A percentile compares a stretch with the other conserved stretches of the same genome.
These are phyloP conservation scores for Mastacembelus armatus DNA, from an alignment of 2,797 vertebrate species.

Conservation along the genomic window DNA sequence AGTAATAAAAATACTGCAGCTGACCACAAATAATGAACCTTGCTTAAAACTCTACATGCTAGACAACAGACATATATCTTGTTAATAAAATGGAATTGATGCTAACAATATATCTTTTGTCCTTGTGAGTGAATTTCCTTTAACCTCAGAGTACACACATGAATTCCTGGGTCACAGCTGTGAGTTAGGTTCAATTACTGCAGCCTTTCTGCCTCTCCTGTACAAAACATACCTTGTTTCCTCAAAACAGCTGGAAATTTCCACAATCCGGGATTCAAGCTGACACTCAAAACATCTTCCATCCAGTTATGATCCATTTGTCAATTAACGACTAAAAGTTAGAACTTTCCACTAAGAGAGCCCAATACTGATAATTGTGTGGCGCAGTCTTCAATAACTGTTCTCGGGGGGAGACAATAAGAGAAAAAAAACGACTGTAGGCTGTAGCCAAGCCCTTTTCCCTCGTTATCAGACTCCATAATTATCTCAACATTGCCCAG, in stretches of 20 bases:
- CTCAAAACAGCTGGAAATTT: conserved; percentile 55
- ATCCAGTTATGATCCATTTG: conserved; percentile 61
- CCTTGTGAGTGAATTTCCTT: conserved; percentile 17
- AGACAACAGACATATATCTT: too few species aligned
- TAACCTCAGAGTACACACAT: conserved; percentile 8
- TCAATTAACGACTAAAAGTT: conserved; percentile 61
- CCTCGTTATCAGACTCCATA: conserved; percentile 76
- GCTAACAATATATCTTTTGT: background rate
- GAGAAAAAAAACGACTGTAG: conserved; percentile 39
- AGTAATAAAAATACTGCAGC: background rate
- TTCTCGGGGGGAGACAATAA: conserved; percentile 53
- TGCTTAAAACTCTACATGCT: too few species aligned
- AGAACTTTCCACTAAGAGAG: conserved; percentile 40
- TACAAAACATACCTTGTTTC: conserved; percentile 57
- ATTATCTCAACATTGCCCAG: conserved; percentile 79
- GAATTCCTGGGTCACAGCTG: conserved; percentile 33
- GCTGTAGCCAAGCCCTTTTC: conserved; percentile 77
- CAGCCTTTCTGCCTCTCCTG: conserved; percentile 21
- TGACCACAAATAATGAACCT: background rate
- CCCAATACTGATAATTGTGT: conserved; percentile 68
- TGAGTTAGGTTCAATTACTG: conserved; percentile 36
- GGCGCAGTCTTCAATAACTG: conserved; percentile 66
- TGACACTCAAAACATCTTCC: conserved; percentile 57
- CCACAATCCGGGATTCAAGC: conserved; percentile 47
- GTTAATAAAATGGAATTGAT: background rate